These are phyloP conservation scores for Boloria euphrosyne DNA, from an alignment of 2,888 invertebrate genomes.

Conservation along the genomic window DNA sequence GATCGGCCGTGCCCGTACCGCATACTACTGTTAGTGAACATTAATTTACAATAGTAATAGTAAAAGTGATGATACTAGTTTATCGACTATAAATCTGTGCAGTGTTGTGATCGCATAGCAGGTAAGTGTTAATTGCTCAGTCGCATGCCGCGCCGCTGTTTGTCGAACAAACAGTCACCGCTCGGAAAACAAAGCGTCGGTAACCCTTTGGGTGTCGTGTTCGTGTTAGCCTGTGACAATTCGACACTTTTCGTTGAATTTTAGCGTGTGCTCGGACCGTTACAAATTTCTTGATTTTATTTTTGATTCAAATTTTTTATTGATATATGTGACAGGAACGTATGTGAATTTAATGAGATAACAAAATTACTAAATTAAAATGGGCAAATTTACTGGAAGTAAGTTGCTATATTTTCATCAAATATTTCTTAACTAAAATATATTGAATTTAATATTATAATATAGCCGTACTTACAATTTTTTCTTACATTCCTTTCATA, in stretches of 20 bases:
- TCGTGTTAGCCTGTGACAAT: slow-evolving; percentile 63
- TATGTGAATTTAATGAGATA: too few species aligned
- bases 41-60: slow-evolving; percentile 76
- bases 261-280: slow-evolving; percentile 35
- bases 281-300: slow-evolving; percentile 22
- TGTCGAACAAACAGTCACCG: slow-evolving; percentile 65
- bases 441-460: too few species aligned
- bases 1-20: slow-evolving; percentile 65
- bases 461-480: too few species aligned
- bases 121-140: slow-evolving; percentile 81
- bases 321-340: too few species aligned
- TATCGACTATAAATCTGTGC: slow-evolving; percentile 80
- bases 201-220: slow-evolving; percentile 57
- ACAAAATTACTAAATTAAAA: too few species aligned
- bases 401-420: too few species aligned
- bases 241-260: slow-evolving; percentile 52
- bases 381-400: too few species aligned
- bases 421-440: too few species aligned
- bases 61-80: slow-evolving; percentile 81
- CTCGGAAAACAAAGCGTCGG: slow-evolving; percentile 57
- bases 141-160: slow-evolving; percentile 69
- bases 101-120: slow-evolving; percentile 79
- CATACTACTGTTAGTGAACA: slow-evolving; percentile 57
- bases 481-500: too few species aligned
- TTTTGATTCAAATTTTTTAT: slow-evolving; percentile 10